A percentile compares a stretch with the other conserved stretches of the same genome.
These are phyloP conservation scores for Ceratosolen fusciceps DNA, from an alignment of 1,140 invertebrate species.

Conservation along the genomic window DNA sequence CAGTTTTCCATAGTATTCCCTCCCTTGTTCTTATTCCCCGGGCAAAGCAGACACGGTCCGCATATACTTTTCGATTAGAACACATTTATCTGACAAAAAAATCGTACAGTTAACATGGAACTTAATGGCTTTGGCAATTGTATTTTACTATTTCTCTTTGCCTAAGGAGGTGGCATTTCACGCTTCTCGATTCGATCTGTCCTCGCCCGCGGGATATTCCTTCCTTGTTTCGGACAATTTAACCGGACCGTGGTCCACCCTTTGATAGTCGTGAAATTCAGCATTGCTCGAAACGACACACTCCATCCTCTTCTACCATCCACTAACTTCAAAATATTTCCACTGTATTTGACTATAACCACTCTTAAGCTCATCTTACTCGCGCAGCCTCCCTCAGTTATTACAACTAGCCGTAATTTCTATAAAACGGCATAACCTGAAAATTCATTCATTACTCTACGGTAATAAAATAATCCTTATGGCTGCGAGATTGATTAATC, in stretches of 20 bases:
- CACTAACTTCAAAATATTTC: not conserved
- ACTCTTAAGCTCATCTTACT: too few relatives aligned
- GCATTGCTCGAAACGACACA: not conserved
- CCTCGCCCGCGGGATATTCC: conserved; percentile 32
- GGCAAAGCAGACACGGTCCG: too few relatives aligned
- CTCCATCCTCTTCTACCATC: not conserved
- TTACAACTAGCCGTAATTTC: too few relatives aligned
- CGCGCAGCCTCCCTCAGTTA: too few relatives aligned
- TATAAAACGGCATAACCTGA: not conserved
- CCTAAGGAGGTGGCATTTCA: conserved; percentile 52
- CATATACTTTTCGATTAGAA: not conserved
- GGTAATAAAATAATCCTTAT: too few relatives aligned
- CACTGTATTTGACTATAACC: not conserved
- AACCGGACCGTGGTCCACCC: not conserved
- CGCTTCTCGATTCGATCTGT: conserved; percentile 51
- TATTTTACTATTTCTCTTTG: conserved; percentile 59
- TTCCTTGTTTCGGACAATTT: not conserved
- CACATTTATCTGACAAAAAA: conserved; percentile 23
- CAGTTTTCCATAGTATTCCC: too few relatives aligned
- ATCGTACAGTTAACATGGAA: conserved; percentile 41
- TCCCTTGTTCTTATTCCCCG: too few relatives aligned
- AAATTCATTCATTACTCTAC: too few relatives aligned
- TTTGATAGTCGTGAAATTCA: not conserved
- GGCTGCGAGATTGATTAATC: too few relatives aligned
- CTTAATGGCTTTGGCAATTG: conserved; percentile 61